Evolutionary conservation across 2,113 vertebrate species (phyloP).

Genomic region (Macroglossus sobrinus): DNA sequence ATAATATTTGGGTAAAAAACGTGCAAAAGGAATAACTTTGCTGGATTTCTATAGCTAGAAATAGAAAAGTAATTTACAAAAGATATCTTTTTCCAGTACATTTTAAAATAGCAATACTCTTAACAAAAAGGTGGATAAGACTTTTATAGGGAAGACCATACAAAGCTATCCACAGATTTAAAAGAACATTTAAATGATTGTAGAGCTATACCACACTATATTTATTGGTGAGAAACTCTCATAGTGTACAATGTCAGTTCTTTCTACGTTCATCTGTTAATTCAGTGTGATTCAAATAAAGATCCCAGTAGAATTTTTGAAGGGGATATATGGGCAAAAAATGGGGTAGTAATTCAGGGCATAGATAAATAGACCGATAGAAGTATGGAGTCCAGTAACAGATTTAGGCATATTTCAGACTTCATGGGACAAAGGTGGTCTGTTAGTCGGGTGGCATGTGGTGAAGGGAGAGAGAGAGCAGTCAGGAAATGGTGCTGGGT

Average conservation of each 20-base stretch:
- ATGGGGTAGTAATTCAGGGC: not conserved
- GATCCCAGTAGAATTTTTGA: not conserved
- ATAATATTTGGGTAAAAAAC: not conserved
- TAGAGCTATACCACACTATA: not conserved
- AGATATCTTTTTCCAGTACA: not conserved
- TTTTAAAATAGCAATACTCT: slow-evolving; percentile 11
- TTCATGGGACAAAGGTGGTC: not conserved
- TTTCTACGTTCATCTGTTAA: not conserved
- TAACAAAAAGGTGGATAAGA: not conserved
- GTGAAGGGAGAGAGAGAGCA: not conserved
- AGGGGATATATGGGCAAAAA: not conserved
- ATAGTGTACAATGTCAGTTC: not conserved
- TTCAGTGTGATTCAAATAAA: not conserved
- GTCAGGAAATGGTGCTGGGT: not conserved
- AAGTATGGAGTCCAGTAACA: not conserved
- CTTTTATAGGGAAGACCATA: not conserved
- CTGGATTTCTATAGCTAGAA: slow-evolving; percentile 15
- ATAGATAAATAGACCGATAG: not conserved
- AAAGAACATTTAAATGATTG: not conserved
- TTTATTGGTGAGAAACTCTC: not conserved
- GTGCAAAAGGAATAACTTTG: not conserved
- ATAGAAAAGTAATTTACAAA: slow-evolving; percentile 1
- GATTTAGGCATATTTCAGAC: not conserved
- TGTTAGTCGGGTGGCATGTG: not conserved
- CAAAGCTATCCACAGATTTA: not conserved